Evolutionary conservation across 2,113 vertebrate species (phyloP).

Genomic region (Anarhynchus alexandrinus): DNA sequence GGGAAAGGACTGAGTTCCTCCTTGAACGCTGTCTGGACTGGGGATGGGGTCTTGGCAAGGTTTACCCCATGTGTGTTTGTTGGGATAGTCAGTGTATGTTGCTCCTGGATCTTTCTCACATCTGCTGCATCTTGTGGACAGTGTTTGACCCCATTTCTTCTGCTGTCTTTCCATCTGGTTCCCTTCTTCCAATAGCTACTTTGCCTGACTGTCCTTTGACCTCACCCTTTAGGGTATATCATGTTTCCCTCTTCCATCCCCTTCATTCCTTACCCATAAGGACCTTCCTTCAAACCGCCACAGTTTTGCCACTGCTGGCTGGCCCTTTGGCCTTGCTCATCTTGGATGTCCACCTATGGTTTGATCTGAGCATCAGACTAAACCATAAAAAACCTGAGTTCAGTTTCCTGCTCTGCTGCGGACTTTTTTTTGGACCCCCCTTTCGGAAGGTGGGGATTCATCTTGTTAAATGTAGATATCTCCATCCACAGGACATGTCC

Average conservation of each 20-base stretch:
- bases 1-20: neutral
- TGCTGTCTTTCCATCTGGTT: neutral
- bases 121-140: neutral
- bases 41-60: neutral
- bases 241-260: neutral
- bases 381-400: neutral
- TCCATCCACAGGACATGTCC: neutral
- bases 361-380: neutral
- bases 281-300: neutral
- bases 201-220: neutral
- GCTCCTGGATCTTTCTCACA: neutral
- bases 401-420: neutral
- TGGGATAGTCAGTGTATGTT: neutral
- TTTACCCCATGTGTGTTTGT: rapidly evolving
- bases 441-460: neutral
- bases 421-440: neutral
- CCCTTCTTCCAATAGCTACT: neutral
- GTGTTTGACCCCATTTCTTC: neutral
- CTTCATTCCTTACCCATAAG: neutral
- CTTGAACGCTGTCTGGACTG: neutral
- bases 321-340: neutral
- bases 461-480: neutral
- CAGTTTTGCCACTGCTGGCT: neutral
- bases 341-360: neutral
- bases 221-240: neutral